Evolutionary conservation across 1,140 invertebrate species (phyloP), one percentile per base, ranked within the genome.

Genomic region (Vanessa tameamea): DNA sequence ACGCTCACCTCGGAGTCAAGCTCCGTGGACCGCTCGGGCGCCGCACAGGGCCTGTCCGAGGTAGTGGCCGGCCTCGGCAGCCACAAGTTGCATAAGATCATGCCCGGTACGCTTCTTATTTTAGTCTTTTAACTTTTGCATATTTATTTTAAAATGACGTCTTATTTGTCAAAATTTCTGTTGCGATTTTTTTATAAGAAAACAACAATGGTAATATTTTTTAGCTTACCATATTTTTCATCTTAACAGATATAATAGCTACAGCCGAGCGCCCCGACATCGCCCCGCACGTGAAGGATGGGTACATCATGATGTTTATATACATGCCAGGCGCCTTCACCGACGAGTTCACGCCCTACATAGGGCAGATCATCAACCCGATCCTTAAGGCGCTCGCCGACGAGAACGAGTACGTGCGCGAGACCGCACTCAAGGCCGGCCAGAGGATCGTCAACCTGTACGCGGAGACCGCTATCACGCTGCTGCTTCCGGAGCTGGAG

Each of bases 221-320:
- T 7, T 2, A 9, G 8, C 51, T 53, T 16, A 2, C 3, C 4
- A n/a, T 8, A n/a, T 16, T 7, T 9, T 26, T 68, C 14, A 43
- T 13, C 51, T 9, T 0, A 74, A 81, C 82, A 94, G 98, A 99
- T 89, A 99, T 99, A 75, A 99, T 99, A 78, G 94, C 96, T 43
- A 99, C 98, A 0, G 98, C 99, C 0, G 98, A 99, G 92, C 94
- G 97, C 72, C 96, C 96, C 1, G 98, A 99, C 90, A 98, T 99
- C 79, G 97, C 98, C 14, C 97, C 99, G 2, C 98, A 99, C 91
- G 98, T 99, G 0, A 98, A 99, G 83, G 99, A 99, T 94, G 99
- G 99, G 37, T 99, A 99, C 92, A 99, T 99, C 63, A 99, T 99
- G 98, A 98, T 99, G 97, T 99, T 99, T 90, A 99, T 99, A 87